Base-by-base conservation (phyloP, 2,797 vertebrate species). In the Anableps anableps region DNA sequence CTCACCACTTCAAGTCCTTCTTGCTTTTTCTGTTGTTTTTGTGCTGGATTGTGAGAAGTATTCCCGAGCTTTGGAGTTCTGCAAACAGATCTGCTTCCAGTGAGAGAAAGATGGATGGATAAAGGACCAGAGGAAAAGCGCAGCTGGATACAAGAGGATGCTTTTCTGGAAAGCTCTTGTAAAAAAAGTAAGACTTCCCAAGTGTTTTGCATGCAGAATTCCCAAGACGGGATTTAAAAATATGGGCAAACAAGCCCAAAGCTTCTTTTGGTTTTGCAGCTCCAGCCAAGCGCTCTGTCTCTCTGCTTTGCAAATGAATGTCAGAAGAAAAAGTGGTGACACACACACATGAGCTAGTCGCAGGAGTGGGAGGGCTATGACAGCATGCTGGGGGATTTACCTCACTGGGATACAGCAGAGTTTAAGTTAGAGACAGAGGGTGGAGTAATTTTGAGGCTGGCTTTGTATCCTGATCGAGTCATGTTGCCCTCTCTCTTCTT, bases 361-460 rank as follows among this genome's bases (percentile, higher is more conserved):
- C 48, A 88, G 84, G 75, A 93, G 92, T 92, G 89, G 92, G 93
- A 92, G 93, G 92, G 91, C 81, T 86, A 23, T 93, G 94, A 92
- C 92, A 94, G 88, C 86, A 53, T 79, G 80, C 71, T 83, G 89
- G 89, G 90, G 86, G 86, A 83, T 86, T 94, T 93, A 95, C 95
- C 93, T 95, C 92, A 94, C 85, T 80, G 87, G 80, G 78, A 90
- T 86, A 77, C 14, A 81, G 79, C 55, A 72, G 71, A 82, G 74
- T 34, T 79, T 47, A 75, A 77, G 38, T 80, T 76, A 58, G 78
- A 83, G 76, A 26, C 41, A 80, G 73, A 86, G 91, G 88, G 89
- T 86, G 91, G 88, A 89, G 85, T 85, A 66, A 84, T 85, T 88
- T 87, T 83, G 38, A 34, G 85, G 79, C 82, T 88, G 88, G 87